A percentile compares a stretch with the other conserved stretches of the same genome.
Conservation (phyloP, 2,888 invertebrate genomes). For the Muschampia plurimacula region DNA sequence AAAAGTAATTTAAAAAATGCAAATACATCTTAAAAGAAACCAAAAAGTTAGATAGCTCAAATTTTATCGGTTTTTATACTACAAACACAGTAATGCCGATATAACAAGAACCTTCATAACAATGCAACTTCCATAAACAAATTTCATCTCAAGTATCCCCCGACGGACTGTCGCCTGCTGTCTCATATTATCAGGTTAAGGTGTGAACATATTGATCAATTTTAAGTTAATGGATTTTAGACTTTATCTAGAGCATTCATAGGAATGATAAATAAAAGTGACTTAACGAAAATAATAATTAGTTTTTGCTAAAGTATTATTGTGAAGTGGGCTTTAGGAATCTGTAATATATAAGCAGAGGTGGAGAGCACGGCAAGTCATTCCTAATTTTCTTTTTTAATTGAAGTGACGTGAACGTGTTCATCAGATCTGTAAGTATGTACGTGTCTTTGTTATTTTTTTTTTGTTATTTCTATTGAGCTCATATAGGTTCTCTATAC, state of each 20-base stretch:
- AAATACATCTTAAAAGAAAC: conserved; percentile 1
- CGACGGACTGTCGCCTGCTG: conserved; percentile 7
- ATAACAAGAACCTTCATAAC: conserved; percentile 3
- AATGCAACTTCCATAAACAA: conserved; percentile 12
- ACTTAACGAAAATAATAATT: not conserved
- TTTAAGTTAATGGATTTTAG: conserved; percentile 12
- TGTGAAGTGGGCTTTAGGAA: conserved; percentile 15
- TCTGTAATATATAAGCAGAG: conserved; percentile 7
- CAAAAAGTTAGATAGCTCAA: conserved; percentile 12
- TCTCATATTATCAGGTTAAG: conserved; percentile 8
- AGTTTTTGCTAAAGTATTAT: conserved; percentile 12
- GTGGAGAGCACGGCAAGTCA: conserved; percentile 9
- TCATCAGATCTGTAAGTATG: conserved; percentile 20
- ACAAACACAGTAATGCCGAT: not conserved
- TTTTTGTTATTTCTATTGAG: too few relatives aligned
- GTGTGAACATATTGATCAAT: conserved; percentile 6
- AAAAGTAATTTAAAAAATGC: conserved; percentile 1
- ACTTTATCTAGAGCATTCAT: conserved; percentile 3
- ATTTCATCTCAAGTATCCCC: conserved; percentile 10
- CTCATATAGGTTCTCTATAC: too few relatives aligned
- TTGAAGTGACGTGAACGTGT: conserved; percentile 16
- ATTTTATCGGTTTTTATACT: conserved; percentile 9
- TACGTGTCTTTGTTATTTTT: conserved; percentile 3
- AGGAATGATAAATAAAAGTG: not conserved
- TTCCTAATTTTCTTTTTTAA: conserved; percentile 17